Conservation (phyloP, 2,113 vertebrate genomes). For the Dipodomys spectabilis region DNA sequence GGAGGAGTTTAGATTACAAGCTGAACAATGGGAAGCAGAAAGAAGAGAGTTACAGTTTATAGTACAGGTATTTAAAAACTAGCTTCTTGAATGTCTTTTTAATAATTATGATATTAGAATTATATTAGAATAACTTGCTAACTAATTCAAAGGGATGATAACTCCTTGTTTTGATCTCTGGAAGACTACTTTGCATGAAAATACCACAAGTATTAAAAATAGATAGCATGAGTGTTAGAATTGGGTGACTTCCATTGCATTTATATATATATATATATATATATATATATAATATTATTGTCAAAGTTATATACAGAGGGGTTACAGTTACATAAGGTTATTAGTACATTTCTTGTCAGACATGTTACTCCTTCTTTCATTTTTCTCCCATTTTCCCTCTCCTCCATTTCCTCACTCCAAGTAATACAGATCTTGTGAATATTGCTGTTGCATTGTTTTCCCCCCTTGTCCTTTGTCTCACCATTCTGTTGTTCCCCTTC, state of each 20-base stretch:
- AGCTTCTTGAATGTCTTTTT: conserved; percentile 44
- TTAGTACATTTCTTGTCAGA: no score
- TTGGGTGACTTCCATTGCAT: neutral
- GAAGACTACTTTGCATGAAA: neutral
- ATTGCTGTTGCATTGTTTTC: no score
- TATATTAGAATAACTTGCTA: conserved; percentile 12
- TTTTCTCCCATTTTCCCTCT: no score
- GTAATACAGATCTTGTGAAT: no score
- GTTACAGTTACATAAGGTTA: no score
- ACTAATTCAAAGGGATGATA: neutral
- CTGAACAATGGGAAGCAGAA: conserved; percentile 82
- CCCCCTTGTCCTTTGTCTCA: no score
- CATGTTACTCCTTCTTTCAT: neutral
- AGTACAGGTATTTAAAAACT: conserved; percentile 81
- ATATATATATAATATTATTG: neutral
- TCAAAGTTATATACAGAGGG: no score
- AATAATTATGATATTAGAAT: conserved; percentile 21
- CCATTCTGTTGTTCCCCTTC: no score
- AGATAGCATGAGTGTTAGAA: neutral
- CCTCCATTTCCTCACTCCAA: no score
- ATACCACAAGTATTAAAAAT: neutral
- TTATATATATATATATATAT: no score
- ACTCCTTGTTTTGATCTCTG: conserved; percentile 12
- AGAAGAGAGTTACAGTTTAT: conserved; percentile 82
- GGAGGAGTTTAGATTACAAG: conserved; percentile 82